Evolutionary conservation across 92 coral and sea anemone species (phyloP), one percentile per base, ranked within the genome.

Genomic region (Montipora capitata): DNA sequence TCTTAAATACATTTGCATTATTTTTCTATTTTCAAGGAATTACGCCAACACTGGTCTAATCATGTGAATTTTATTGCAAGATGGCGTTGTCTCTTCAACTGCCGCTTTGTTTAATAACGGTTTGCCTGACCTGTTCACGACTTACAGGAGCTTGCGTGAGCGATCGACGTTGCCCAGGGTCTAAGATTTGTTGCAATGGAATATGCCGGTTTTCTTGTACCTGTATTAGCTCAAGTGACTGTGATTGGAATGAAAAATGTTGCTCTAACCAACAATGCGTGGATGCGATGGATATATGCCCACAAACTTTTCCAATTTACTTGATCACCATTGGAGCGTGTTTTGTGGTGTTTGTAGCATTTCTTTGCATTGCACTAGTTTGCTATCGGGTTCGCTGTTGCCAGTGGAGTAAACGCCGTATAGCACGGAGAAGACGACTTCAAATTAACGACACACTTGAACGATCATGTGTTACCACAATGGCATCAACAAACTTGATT

Each of bases 191-290:
- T 38, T 83, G 87, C 63, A 18, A 38, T 35, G 87, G 87, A 83
- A 44, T 83, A 72, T 83, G 89, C 40, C 68, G 89, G 10, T 85
- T 64, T 66, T 63, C 67, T 13, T 85, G 89, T 64, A 61, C 82
- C 89, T 85, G 82, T 40, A 71, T 27, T 0, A 59, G 87, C n/a
- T 83, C 87, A 14, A 14, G 41, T 27, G 89, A 85, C 5, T 85
- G 89, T 56, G 82, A 77, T 83, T 85, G 82, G 81, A 35, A 77
- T 62, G 82, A 85, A 14, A 85, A 85, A 40, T 85, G 89, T 54
- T 85, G 89, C 16, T 35, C 89, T 10, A 48, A 72, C 57, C 58
- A n/a, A 4, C 59, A 16, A 5, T 83, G 87, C 38, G 56, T 42
- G 44, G 87, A 83, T 45, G 61, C 72, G 38, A 42, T 72, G 18